Conservation (phyloP, 2,888 invertebrate genomes). For the Azorinus chamasolen region DNA sequence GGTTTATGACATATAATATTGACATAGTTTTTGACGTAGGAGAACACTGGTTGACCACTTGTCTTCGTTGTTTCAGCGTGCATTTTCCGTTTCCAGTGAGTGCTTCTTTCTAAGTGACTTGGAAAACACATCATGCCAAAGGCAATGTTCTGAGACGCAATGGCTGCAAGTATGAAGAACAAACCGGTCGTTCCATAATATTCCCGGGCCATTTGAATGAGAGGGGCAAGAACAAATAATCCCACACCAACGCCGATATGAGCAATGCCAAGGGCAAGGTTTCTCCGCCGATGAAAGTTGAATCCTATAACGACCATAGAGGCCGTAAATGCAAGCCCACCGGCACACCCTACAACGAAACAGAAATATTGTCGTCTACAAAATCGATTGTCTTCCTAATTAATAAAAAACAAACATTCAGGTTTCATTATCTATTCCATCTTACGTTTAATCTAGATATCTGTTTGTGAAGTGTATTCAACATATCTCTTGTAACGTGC, state of each 20-base stretch:
- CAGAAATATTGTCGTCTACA: not conserved
- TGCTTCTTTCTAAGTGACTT: constrained; percentile 37
- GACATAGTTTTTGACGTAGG: constrained; percentile 15
- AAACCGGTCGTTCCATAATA: constrained; percentile 47
- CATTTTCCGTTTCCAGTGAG: constrained; percentile 15
- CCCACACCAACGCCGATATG: constrained; percentile 47
- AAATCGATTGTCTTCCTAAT: too few species aligned
- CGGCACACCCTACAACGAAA: constrained; percentile 44
- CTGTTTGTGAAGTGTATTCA: too few species aligned
- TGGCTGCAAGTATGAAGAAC: constrained; percentile 47
- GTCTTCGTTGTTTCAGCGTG: not conserved
- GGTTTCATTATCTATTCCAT: too few species aligned
- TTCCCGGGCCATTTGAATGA: constrained; percentile 46
- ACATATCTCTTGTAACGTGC: too few species aligned
- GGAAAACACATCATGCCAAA: constrained; percentile 55
- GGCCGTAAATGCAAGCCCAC: constrained; percentile 45
- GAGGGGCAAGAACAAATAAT: constrained; percentile 44
- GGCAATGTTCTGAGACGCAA: constrained; percentile 31
- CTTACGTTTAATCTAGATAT: too few species aligned
- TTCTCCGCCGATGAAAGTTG: constrained; percentile 47
- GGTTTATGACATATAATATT: constrained; percentile 34
- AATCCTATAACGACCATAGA: constrained; percentile 51
- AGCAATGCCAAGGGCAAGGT: constrained; percentile 51
- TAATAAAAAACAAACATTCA: too few species aligned
- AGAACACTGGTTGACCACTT: not conserved